phyloP scores from a whole-genome alignment of 2,888 invertebrate species.

The Timema cristinae region DNA sequence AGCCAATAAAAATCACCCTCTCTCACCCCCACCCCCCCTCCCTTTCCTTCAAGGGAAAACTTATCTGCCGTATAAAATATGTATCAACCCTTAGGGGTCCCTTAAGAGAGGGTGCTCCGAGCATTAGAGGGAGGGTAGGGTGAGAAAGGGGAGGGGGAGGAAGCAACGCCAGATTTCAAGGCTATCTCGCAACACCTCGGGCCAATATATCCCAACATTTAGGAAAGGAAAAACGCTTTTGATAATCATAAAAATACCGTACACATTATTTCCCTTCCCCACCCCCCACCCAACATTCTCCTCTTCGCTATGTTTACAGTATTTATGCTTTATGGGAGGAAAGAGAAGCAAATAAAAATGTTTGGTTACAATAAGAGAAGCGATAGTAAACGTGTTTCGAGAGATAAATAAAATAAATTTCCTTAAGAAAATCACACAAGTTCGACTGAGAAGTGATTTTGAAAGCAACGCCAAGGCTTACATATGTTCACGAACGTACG shows the following conservation, averaged over 20 bases:
- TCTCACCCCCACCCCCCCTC: not conserved
- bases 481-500: no score
- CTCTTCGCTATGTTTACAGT: not conserved
- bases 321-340: no score
- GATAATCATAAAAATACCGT: conserved; percentile 14
- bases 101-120: conserved; percentile 7
- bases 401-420: no score
- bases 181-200: conserved; percentile 13
- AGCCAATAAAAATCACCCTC: conserved; percentile 1
- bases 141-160: no score
- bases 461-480: no score
- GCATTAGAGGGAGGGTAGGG: not conserved
- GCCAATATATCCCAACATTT: conserved; percentile 15
- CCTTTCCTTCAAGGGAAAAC: not conserved
- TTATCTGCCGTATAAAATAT: conserved; percentile 16
- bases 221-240: conserved; percentile 15
- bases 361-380: no score
- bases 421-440: no score
- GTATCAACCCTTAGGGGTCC: conserved; percentile 13
- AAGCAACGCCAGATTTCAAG: conserved; percentile 6
- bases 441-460: no score
- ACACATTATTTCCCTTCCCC: not conserved
- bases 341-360: no score
- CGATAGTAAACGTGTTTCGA: no score
- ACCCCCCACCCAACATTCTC: not conserved